Base-by-base conservation (phyloP, 64 coral and sea anemone species). In the Platygyra sinensis region DNA sequence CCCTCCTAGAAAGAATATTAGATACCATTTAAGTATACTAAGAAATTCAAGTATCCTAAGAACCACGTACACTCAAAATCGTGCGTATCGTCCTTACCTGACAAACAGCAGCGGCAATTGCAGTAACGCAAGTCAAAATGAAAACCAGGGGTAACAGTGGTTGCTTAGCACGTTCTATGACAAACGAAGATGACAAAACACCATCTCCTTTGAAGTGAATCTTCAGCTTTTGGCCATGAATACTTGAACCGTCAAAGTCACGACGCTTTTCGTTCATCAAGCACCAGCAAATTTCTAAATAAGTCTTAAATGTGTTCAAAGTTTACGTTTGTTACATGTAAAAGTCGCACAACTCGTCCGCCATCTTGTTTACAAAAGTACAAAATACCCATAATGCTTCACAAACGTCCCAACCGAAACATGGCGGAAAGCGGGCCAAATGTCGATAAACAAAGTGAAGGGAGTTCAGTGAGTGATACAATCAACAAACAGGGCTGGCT, bases 401-500 rank as follows among this genome's bases (percentile, higher is more conserved):
- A 31, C 80, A 22, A 31, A 42, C 9, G 36, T 39, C 4, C 80
- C 19, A 89, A 95, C 89, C n/a, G n/a, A n/a, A 46, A 46, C 5
- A 96, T 96, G 94, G 94, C 90, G 90, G 94, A 89, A 64, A 86
- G 74, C 52, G 86, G 57, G 24, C 78, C 52, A 38, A 57, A 55
- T 80, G 62, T 50, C 12, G 52, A 83, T 28, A 86, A 64, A 62
- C 79, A 86, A 14, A 83, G 79, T 80, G 80, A 89, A 89, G 77
- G 30, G 5, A 86, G 75, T 71, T 87, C 78, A n/a, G 76, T 86
- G 27, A 92, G 62, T 73, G 94, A 98, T 24, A 87, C 79, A 28
- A 67, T 84, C 62, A 87, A 91, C 22, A 91, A 88, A 83, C 86
- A 94, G 39, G 89, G 89, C 2, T 98, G 96, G 96, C 67, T 98